Percentiles rank a stretch among this genome's conserved stretches.
These are phyloP conservation scores for Rotaria macrura DNA, from an alignment of 2,888 invertebrate genomes.

Conservation along the genomic window DNA sequence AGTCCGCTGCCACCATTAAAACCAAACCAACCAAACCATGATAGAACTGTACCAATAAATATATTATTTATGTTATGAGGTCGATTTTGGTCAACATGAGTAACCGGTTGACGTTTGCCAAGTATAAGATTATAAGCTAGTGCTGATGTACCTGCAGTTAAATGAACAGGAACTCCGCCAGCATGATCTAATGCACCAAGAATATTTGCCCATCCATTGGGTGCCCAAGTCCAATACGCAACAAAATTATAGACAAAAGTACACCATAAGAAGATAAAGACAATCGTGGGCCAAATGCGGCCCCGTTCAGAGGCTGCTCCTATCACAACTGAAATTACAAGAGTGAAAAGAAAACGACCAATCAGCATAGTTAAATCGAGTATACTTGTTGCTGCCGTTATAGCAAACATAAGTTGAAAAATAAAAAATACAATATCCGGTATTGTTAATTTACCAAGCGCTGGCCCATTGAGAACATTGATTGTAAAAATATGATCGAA, in stretches of 20 bases:
- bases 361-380: neutral
- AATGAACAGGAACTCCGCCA: slow-evolving; percentile 22
- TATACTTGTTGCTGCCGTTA: neutral
- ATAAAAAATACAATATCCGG: neutral
- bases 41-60: neutral
- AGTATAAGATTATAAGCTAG: neutral
- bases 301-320: neutral
- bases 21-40: slow-evolving; percentile 28
- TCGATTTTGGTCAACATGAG: neutral
- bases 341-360: neutral
- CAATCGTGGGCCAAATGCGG: neutral
- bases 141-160: neutral
- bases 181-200: slow-evolving; percentile 19
- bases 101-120: neutral
- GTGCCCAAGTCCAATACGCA: slow-evolving; percentile 22
- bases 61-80: neutral
- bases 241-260: slow-evolving; percentile 18
- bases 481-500: neutral
- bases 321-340: neutral
- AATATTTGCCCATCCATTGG: neutral
- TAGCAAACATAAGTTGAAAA: slow-evolving; percentile 23
- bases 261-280: slow-evolving; percentile 4
- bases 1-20: slow-evolving; percentile 19
- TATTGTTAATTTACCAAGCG: neutral
- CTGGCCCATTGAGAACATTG: neutral